Base-by-base conservation (phyloP, 2,888 invertebrate species). In the Ophion costatus region DNA sequence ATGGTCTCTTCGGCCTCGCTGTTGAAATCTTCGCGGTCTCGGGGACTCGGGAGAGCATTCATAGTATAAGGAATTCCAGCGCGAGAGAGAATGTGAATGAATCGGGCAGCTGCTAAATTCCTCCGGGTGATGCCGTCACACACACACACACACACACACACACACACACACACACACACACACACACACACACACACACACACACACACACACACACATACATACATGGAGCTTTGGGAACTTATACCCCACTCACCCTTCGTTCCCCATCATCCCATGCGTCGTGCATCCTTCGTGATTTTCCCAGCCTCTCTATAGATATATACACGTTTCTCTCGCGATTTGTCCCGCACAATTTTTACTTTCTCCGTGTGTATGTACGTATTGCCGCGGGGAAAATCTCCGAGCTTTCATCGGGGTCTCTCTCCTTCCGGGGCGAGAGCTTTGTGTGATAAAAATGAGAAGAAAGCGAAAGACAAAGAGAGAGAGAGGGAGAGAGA, bases 31-130 rank as follows among this genome's bases (percentile, higher is more conserved):
- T 57, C 69, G 84, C 29, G 45, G 51, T 51, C 56, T 22, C 38
- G 29, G 29, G 87, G 89, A 86, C 63, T 29, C 63, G 63, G 22
- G 61, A 42, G 71, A 61, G 81, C 77, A 84, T 82, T 14, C 81
- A 86, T 90, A 78, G 45, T 73, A 91, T 92, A 92, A 90, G 84
- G 91, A 92, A 93, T 92, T 93, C 92, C 92, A 89, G 89, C 89
- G 90, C 83, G 83, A 83, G 82, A 89, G 89, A 89, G 90, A 89
- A 92, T 91, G 92, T 93, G 93, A 93, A 93, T 93, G 93, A 93
- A 92, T 88, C 90, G 89, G 90, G 91, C 93, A 92, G 92, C 93
- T 92, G 93, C 92, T 90, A 90, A 91, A 92, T 93, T 93, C 92
- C 92, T 90, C 86, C 89, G 66, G 45, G 24, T 67, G 67, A 89